A percentile compares a stretch with the other conserved stretches of the same genome.
Evolutionary conservation across 2,888 invertebrate species (phyloP).

Genomic region (Fragum sueziense): DNA sequence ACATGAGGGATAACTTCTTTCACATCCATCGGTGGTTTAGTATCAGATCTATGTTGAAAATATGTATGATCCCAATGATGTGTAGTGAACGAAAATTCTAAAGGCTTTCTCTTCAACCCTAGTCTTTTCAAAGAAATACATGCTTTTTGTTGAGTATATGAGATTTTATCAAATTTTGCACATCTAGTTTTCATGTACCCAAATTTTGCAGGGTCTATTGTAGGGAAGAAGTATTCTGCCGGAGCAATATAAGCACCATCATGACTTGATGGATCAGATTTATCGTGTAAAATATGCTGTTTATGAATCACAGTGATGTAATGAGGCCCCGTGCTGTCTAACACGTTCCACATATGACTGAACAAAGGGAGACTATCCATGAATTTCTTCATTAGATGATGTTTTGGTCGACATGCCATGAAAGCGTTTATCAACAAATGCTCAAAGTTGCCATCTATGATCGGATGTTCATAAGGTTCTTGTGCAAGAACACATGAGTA

Average conservation of each 20-base stretch:
- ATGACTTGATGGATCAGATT: slow-evolving; percentile 32
- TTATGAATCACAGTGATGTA: slow-evolving; percentile 68
- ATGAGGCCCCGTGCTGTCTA: slow-evolving; percentile 78
- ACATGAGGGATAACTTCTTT: slow-evolving; percentile 42
- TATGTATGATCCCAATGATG: slow-evolving; percentile 68
- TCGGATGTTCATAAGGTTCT: slow-evolving; percentile 77
- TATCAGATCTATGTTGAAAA: slow-evolving; percentile 25
- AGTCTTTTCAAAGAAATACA: slow-evolving; percentile 56
- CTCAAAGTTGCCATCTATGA: slow-evolving; percentile 73
- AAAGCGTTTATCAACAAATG: slow-evolving; percentile 76
- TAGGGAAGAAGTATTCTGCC: slow-evolving; percentile 65
- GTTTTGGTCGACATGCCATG: slow-evolving; percentile 71
- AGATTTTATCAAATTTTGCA: slow-evolving; percentile 39
- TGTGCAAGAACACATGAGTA: slow-evolving; percentile 72
- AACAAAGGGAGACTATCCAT: slow-evolving; percentile 70
- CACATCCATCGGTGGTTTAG: slow-evolving; percentile 31
- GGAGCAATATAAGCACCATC: slow-evolving; percentile 62
- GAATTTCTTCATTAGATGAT: slow-evolving; percentile 75
- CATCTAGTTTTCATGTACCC: slow-evolving; percentile 57
- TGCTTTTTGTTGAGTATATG: slow-evolving; percentile 47
- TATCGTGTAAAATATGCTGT: slow-evolving; percentile 57
- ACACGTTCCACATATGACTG: slow-evolving; percentile 72
- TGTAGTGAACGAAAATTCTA: slow-evolving; percentile 57
- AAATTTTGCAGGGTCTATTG: slow-evolving; percentile 62
- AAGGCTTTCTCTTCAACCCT: slow-evolving; percentile 51